These are phyloP conservation scores for Drosophila trapezifrons DNA, from an alignment of 1,140 invertebrate species.

Conservation along the genomic window DNA sequence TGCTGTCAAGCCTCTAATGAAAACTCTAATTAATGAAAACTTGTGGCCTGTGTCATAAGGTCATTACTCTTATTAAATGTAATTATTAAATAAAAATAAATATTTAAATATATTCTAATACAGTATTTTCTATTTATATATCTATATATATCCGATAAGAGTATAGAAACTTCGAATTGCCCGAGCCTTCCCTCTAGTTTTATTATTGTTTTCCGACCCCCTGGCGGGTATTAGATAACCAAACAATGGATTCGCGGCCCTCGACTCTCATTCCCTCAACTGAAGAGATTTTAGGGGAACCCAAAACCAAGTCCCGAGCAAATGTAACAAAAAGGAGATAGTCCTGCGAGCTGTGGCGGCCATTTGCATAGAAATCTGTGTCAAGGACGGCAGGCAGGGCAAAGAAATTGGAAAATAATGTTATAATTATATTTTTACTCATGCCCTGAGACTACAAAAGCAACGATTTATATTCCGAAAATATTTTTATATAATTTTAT, in stretches of 20 bases:
- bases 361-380: conserved; percentile 30
- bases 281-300: conserved; percentile 13
- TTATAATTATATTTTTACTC: not conserved
- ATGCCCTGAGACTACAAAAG: too few relatives aligned
- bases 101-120: too few relatives aligned
- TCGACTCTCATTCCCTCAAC: conserved; percentile 3
- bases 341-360: conserved; percentile 3
- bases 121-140: too few relatives aligned
- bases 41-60: too few relatives aligned
- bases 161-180: not conserved
- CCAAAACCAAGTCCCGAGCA: conserved; percentile 19
- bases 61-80: too few relatives aligned
- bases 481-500: not conserved
- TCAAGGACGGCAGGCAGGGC: conserved; percentile 17
- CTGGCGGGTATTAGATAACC: conserved; percentile 66
- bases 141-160: not conserved
- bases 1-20: too few relatives aligned
- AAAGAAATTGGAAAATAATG: not conserved
- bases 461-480: too few relatives aligned
- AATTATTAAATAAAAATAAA: too few relatives aligned
- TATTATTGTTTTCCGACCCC: conserved; percentile 29
- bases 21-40: too few relatives aligned
- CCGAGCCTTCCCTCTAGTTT: not conserved
- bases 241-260: conserved; percentile 57
- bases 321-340: not conserved